These are phyloP conservation scores for Stomorhina lunata DNA, from an alignment of 2,888 invertebrate genomes.

Conservation along the genomic window DNA sequence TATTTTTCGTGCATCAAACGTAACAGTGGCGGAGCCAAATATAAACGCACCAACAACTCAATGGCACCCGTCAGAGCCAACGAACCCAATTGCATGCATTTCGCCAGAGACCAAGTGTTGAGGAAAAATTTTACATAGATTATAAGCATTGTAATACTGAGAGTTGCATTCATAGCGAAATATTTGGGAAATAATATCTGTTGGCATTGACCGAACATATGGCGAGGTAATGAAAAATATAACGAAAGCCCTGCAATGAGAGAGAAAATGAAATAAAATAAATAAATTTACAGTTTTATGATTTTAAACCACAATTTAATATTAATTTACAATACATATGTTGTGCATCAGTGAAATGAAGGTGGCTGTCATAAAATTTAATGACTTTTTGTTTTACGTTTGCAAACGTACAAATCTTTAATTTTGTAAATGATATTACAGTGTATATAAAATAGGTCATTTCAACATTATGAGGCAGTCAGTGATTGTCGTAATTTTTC, in stretches of 20 bases:
- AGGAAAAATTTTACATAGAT: constrained; percentile 82
- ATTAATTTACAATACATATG: constrained; percentile 25
- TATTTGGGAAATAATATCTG: constrained; percentile 92
- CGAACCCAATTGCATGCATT: constrained; percentile 81
- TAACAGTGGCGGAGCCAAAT: constrained; percentile 87
- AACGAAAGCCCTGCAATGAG: constrained; percentile 87
- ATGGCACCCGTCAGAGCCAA: constrained; percentile 80
- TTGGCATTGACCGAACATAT: constrained; percentile 93
- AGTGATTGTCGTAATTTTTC: too few species aligned
- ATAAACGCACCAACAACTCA: constrained; percentile 88
- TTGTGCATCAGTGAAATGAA: constrained; percentile 9
- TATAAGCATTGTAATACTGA: constrained; percentile 87
- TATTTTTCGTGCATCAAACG: constrained; percentile 87
- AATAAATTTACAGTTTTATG: neutral
- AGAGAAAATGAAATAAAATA: constrained; percentile 37
- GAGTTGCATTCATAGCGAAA: constrained; percentile 88
- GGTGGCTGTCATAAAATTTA: neutral
- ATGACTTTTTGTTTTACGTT: neutral
- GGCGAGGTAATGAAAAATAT: constrained; percentile 91
- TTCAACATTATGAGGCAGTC: too few species aligned
- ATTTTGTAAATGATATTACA: too few species aligned
- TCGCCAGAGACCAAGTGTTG: constrained; percentile 82
- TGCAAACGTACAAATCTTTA: too few species aligned
- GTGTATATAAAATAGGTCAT: too few species aligned
- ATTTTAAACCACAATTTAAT: constrained; percentile 18